Evolutionary conservation across 2,888 invertebrate species (phyloP), one percentile per base, ranked within the genome.

Genomic region (Buathra laborator): DNA sequence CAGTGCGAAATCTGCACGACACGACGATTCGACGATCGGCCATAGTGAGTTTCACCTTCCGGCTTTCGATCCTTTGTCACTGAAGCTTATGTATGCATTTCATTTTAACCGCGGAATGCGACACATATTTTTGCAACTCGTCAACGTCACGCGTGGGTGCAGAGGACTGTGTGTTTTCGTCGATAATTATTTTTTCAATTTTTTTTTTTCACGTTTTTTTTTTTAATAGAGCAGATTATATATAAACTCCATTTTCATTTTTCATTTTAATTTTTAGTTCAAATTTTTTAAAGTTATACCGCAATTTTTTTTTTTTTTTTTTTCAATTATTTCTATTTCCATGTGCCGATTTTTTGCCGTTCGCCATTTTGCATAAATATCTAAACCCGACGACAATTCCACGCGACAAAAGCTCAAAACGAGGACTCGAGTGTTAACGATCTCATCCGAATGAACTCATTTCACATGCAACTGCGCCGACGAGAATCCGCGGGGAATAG

Each of bases 11-110:
- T 19, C 24, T 14, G 4, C 12, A 3, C 14, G n/a, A n/a, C 3
- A n/a, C 12, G 14, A 3, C 48, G 48, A 48, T n/a, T 12, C 48
- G 48, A 48, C 48, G 48, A n/a, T 68, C 83, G 78, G 76, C 66
- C 80, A 80, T 64, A 75, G 70, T 46, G 75, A 83, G 75, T 84
- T 84, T 80, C 66, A 68, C 83, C 83, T 79, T 83, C 83, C 83
- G 83, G 79, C 68, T 78, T 78, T 74, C 14, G 48, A 48, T 7
- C 48, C 48, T 48, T n/a, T 48, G 48, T 48, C 12, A n/a, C 48
- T 48, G n/a, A 10, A 37, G 48, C 14, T 12, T 76, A 75, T 71
- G 67, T 71, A 70, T 68, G 24, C 24, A 24, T 0, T 78, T 53
- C n/a, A 10, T 48, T 48, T 48, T 37, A 37, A 37, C 37, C 1